Evolutionary conservation across 2,113 vertebrate genomes (phyloP).

Genomic region (Terrapene triunguis): DNA sequence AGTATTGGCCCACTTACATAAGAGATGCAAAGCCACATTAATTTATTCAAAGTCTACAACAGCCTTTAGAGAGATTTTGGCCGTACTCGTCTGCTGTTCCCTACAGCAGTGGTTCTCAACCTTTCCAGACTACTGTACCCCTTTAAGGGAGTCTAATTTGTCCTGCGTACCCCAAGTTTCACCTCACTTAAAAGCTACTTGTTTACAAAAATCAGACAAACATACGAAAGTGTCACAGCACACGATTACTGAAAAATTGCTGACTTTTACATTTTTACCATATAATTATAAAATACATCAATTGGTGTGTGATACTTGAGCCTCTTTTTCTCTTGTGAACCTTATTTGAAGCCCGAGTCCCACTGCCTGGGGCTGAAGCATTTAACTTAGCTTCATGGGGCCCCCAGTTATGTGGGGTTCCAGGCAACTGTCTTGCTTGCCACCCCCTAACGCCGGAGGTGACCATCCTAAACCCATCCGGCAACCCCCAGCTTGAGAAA

Average conservation of each 20-base stretch:
- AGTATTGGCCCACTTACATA: background rate
- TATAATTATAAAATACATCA: background rate
- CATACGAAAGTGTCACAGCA: background rate
- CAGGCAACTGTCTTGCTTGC: background rate
- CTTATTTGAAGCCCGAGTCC: background rate
- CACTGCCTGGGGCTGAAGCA: background rate
- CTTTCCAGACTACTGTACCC: background rate
- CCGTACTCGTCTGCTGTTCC: background rate
- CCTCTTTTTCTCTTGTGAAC: background rate
- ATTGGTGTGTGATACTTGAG: background rate
- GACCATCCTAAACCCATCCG: background rate
- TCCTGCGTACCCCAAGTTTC: background rate
- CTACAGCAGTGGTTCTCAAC: background rate
- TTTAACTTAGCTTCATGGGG: background rate
- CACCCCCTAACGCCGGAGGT: fast-evolving
- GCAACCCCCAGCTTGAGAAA: background rate
- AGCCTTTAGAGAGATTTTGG: background rate
- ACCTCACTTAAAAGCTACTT: background rate
- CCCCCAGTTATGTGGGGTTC: background rate
- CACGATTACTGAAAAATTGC: background rate
- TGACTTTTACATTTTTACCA: background rate
- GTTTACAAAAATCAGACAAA: background rate
- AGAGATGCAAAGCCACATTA: background rate
- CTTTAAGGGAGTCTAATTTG: background rate
- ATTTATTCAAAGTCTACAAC: background rate